phyloP scores from a whole-genome alignment of 1,140 invertebrate genomes.

The Plodia interpunctella region DNA sequence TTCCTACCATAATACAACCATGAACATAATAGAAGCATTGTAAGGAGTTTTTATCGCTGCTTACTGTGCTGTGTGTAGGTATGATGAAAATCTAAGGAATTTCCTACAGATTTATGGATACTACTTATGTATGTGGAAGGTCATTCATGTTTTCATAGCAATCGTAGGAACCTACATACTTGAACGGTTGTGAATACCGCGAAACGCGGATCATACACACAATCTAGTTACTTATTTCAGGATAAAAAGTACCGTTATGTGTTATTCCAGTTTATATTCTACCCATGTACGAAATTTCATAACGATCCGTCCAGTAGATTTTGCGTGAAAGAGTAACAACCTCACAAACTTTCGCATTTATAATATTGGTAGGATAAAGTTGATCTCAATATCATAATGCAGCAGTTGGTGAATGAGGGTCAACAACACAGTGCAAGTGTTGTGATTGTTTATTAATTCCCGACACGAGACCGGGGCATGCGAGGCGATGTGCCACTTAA shows the following conservation, averaged over 20 bases:
- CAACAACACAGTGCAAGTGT: neutral
- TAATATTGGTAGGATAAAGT: too few species aligned
- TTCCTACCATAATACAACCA: conserved; percentile 1
- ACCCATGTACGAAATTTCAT: too few species aligned
- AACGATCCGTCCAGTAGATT: too few species aligned
- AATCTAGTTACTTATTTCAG: too few species aligned
- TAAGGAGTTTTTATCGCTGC: neutral
- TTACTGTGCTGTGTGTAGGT: neutral
- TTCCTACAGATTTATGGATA: neutral
- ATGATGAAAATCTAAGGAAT: neutral
- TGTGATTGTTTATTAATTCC: conserved; percentile 1
- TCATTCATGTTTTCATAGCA: neutral
- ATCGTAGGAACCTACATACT: neutral
- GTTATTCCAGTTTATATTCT: too few species aligned
- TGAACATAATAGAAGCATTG: conserved; percentile 5
- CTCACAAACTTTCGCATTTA: too few species aligned
- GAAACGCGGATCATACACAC: too few species aligned
- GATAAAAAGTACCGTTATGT: too few species aligned
- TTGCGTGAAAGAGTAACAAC: too few species aligned
- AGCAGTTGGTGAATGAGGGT: neutral
- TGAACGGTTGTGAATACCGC: too few species aligned
- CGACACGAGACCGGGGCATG: neutral
- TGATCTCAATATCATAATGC: neutral
- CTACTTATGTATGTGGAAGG: neutral
- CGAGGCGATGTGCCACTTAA: neutral